Evolutionary conservation across 53 echinoderm and acorn worm genomes (phyloP), one percentile per base, ranked within the genome.

Genomic region (Paelopatides confundens): DNA sequence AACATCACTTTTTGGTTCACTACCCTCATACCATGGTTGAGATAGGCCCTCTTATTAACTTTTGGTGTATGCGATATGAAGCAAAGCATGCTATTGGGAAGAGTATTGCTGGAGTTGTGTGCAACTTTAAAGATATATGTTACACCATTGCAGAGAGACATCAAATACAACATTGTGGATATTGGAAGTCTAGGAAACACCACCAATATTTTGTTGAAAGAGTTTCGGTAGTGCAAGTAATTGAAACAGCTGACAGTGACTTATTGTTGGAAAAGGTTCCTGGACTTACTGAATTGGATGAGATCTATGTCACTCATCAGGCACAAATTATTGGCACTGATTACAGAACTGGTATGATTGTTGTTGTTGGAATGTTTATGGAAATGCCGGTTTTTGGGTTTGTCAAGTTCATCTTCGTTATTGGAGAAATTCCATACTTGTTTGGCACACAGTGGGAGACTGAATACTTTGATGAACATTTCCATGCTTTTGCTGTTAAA

Each of bases 1-100:
- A 92, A 39, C 79, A 92, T 30, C 92, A 92, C 23, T 88, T 88
- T 35, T 9, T 88, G 9, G 88, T 83, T 6, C 88, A 88, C 34
- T 88, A 92, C 28, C 91, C 91, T 2, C 35, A 9, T 65, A 65
- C 39, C 9, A 87, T 88, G 5, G 46, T 52, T 26, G 4, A 88
- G 10, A 5, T 81, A 0, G 88, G 88, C 10, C 88, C 88, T 27
- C 46, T 88, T 17, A 62, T 88, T 7, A 58, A 88, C 13, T 65
- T 38, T 23, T 88, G 88, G 88, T 82, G 82, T 15, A 85, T 89
- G 89, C 4, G 83, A 11, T 89, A 65, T 62, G 89, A 89, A 43
- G 85, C 62, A 1, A 89, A 85, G 33, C 89, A 89, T 84, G n/a
- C 0, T 0, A 49, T 71, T 71, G 85, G 18, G 29, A 84, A 89